Conservation (phyloP, 2,797 vertebrate genomes). For the Thaleichthys pacificus region DNA sequence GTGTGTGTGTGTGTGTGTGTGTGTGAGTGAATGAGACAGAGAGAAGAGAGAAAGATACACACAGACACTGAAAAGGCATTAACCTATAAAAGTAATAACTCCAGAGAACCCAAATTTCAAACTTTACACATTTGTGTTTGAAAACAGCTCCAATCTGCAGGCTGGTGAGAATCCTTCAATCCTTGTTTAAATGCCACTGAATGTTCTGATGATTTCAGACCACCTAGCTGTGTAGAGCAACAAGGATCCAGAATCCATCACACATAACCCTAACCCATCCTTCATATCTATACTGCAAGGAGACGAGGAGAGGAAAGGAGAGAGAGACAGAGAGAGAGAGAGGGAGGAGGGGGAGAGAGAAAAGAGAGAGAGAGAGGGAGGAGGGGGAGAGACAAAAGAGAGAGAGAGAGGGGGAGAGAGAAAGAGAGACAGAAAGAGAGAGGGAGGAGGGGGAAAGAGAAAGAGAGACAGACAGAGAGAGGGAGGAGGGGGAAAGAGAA, state of each 20-base stretch:
- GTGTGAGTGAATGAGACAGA: background rate
- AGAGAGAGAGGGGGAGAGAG: background rate
- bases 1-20: background rate
- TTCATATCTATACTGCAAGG: too few relatives aligned
- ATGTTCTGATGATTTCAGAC: too few relatives aligned
- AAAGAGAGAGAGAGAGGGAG: slow-evolving; percentile 27
- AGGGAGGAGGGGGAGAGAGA: slow-evolving; percentile 2
- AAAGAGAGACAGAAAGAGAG: slow-evolving; percentile 1
- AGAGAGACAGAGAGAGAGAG: background rate
- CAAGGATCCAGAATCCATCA: too few relatives aligned
- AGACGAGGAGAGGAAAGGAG: too few relatives aligned
- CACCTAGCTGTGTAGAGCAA: too few relatives aligned
- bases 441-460: too few relatives aligned
- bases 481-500: too few relatives aligned
- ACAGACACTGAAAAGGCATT: background rate
- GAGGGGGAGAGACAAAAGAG: too few relatives aligned
- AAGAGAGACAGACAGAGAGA: slow-evolving; percentile 4
- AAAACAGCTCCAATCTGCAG: slow-evolving; percentile 27
- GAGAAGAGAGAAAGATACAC: background rate
- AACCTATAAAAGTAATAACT: too few relatives aligned
- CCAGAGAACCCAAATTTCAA: too few relatives aligned
- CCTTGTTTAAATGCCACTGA: slow-evolving; percentile 15
- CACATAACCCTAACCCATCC: too few relatives aligned
- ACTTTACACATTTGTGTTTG: background rate
- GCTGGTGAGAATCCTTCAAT: slow-evolving; percentile 33